Percentiles rank a stretch among this genome's conserved stretches.
Conservation (phyloP, 2,888 invertebrate genomes). For the Tridacna crocea region DNA sequence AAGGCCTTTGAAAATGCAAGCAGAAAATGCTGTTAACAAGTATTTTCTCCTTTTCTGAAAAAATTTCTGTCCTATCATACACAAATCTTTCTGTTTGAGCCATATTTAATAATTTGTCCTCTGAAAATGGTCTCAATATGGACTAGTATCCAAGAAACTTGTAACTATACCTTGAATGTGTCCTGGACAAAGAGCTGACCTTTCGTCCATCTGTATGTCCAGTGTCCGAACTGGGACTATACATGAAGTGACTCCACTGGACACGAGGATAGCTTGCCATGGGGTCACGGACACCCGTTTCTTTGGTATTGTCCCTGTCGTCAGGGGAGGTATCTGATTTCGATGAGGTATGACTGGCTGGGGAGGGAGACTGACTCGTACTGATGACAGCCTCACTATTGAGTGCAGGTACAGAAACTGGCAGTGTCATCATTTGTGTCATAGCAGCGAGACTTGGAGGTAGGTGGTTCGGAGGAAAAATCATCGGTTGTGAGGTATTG, state of each 20-base stretch:
- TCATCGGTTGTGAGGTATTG: conserved; percentile 59
- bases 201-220: conserved; percentile 75
- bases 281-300: conserved; percentile 59
- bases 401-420: conserved; percentile 36
- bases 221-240: conserved; percentile 54
- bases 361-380: conserved; percentile 60
- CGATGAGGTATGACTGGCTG: conserved; percentile 60
- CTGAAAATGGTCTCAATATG: not conserved
- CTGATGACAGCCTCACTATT: conserved; percentile 37
- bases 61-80: too few relatives aligned
- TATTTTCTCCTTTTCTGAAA: too few relatives aligned
- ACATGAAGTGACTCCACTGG: conserved; percentile 69
- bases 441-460: conserved; percentile 63
- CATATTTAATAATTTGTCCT: too few relatives aligned
- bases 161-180: conserved; percentile 80
- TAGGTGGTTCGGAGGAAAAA: conserved; percentile 56
- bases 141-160: not conserved
- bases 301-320: conserved; percentile 46
- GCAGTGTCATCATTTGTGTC: conserved; percentile 62
- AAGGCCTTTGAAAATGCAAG: not conserved
- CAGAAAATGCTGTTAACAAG: too few relatives aligned
- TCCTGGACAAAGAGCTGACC: conserved; percentile 80
- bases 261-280: conserved; percentile 73
- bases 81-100: too few relatives aligned
- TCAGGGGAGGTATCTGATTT: conserved; percentile 63